Base-by-base conservation (phyloP, 37 sponge, comb jelly and placozoan species). In the Hexactinellida sp. region DNA sequence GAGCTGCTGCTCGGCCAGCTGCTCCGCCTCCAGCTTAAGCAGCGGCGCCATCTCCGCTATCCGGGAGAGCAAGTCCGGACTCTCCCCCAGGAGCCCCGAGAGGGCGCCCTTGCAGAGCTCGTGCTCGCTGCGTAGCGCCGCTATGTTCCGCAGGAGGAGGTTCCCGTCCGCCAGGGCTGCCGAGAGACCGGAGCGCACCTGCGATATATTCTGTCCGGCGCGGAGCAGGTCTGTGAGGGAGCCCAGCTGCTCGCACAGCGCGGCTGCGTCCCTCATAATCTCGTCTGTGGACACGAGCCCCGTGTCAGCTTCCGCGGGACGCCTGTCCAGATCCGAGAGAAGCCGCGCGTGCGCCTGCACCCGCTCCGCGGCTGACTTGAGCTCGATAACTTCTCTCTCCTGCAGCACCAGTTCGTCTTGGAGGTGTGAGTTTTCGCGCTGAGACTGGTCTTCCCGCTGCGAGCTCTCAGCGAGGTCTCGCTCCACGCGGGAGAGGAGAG, bases 371-470 rank as follows among this genome's bases (percentile, higher is more conserved):
- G 76, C 76, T 21, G 76, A 63, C 13, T 63, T 63, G 34, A 63
- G 76, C 13, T 63, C 76, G 5, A 32, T 63, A 7, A 63, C 76
- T 63, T 63, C 76, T 23, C 13, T 63, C 76, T 63, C 76, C 34
- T 63, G 3, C 32, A 63, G 28, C 3, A n/a, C 76, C 76, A 63
- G 76, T 23, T 63, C 28, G 3, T 63, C 76, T 10, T 63, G 30
- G 76, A 63, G 76, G 76, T 63, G 76, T 63, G 34, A 32, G 76
- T 63, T 63, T 63, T 63, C 76, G 76, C 76, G 34, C 34, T 63
- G 76, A 10, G 3, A 25, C 76, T 63, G 19, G 3, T 63, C 76
- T 63, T 63, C 76, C 34, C 76, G 25, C 34, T 63, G 76, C 34
- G 5, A 5, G 13, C 76, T 63, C 76, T 63, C 34, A n/a, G 19